These are phyloP conservation scores for Limnephilus auricula DNA, from an alignment of 2,888 invertebrate genomes.

Conservation along the genomic window DNA sequence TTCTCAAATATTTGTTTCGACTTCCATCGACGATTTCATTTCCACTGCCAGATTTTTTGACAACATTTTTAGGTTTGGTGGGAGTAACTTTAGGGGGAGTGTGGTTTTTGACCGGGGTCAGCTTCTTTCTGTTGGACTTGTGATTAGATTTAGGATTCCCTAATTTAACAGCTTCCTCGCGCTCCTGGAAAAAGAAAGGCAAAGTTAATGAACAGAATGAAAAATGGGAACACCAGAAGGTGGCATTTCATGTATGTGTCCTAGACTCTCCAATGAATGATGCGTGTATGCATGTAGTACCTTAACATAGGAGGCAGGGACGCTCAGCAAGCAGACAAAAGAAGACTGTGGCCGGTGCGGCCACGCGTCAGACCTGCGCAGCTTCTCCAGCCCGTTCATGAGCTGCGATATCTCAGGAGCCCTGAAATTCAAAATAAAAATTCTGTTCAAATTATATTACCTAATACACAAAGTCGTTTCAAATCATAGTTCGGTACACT, in stretches of 20 bases:
- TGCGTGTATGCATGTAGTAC: neutral
- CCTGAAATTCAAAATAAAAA: constrained; percentile 47
- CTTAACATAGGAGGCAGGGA: constrained; percentile 57
- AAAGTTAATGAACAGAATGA: neutral
- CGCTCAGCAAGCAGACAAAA: constrained; percentile 59
- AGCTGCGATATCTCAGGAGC: constrained; percentile 40
- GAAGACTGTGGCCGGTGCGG: constrained; percentile 45
- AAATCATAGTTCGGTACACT: no score
- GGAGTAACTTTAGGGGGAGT: neutral
- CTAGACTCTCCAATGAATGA: neutral
- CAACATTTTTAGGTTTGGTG: neutral
- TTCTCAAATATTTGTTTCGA: constrained; percentile 22
- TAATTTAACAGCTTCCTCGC: constrained; percentile 20
- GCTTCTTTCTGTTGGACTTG: constrained; percentile 58
- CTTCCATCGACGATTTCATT: neutral
- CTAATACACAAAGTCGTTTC: neutral
- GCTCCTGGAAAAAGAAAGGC: constrained; percentile 8
- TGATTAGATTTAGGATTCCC: constrained; percentile 28
- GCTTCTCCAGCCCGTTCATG: constrained; percentile 54
- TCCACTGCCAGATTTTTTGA: neutral
- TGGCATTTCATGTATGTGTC: no score
- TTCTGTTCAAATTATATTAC: neutral
- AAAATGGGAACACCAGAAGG: neutral
- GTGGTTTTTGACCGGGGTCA: constrained; percentile 27
- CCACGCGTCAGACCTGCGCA: constrained; percentile 42